Base-by-base conservation (phyloP, 2,888 invertebrate genomes). In the Limenitis camilla region DNA sequence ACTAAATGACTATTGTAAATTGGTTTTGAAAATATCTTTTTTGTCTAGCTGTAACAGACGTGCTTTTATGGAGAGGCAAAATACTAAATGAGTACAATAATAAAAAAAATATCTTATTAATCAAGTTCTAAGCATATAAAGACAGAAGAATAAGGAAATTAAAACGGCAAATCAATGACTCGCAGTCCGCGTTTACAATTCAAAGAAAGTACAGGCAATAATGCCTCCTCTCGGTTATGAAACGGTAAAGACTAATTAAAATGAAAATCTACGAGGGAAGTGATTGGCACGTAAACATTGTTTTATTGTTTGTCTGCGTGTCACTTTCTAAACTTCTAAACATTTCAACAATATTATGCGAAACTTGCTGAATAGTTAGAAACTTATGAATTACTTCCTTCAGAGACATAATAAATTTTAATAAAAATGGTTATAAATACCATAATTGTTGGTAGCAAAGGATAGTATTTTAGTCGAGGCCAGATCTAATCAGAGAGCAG, bases 201-300 rank as follows among this genome's bases (percentile, higher is more conserved):
- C 28, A 44, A 49, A 49, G 53, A 53, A 49, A 53, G 49, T 49
- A 33, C 40, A 44, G 33, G 29, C 42, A 49, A 43, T 53, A 43
- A 40, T 47, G 41, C 11, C 41, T 43, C 43, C 42, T 42, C 42
- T 46, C 35, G 44, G 45, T 38, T 45, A 48, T 54, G 38, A 35
- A 52, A 56, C 43, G 48, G 49, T 52, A 52, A 53, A 52, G 50
- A 55, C 53, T 59, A 57, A 61, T 61, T 59, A 56, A 60, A 61
- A 61, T 57, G 61, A 57, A 61, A 61, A 61, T 53, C 53, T 56
- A 53, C 49, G 53, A 55, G 52, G 59, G 61, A 59, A 61, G 50
- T 49, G 55, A 57, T 52, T 53, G 56, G 47, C 55, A 57, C 52
- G 53, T 49, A 56, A 47, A 58, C 44, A 48, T 49, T 31, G 42